A percentile compares a stretch with the other conserved stretches of the same genome.
phyloP scores from a whole-genome alignment of 2,888 invertebrate species.

The Polymixis flavicincta region DNA sequence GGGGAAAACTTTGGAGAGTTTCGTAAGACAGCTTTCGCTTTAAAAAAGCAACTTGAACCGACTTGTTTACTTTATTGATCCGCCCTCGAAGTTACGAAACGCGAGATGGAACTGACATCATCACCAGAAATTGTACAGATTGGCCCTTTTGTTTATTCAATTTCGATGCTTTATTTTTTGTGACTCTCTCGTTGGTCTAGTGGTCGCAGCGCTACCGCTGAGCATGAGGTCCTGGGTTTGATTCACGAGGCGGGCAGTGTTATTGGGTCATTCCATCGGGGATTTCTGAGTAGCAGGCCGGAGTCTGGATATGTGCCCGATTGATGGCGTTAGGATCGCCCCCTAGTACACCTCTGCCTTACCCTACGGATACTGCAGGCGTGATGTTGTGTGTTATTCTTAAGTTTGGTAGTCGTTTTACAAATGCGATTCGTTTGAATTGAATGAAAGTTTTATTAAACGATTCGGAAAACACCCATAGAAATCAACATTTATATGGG shows the following conservation, averaged over 20 bases:
- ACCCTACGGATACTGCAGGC: neutral
- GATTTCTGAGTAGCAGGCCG: neutral
- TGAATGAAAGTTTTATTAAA: too few species aligned
- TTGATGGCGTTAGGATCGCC: neutral
- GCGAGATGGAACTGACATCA: neutral
- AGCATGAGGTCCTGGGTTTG: neutral
- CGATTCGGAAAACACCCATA: too few species aligned
- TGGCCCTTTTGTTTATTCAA: neutral
- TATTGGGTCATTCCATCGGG: neutral
- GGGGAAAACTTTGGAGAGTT: conserved; percentile 23
- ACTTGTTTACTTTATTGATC: conserved; percentile 49
- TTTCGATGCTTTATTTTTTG: neutral
- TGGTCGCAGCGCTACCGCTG: neutral
- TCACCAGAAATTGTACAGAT: neutral
- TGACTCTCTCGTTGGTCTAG: neutral
- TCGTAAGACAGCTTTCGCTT: conserved; percentile 18
- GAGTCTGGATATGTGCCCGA: neutral
- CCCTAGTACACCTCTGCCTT: neutral
- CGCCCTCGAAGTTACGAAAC: neutral
- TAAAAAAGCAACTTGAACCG: conserved; percentile 20
- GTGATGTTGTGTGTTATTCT: neutral
- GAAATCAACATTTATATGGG: neutral
- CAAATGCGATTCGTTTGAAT: too few species aligned
- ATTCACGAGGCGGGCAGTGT: neutral
- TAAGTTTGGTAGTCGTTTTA: neutral